These are phyloP conservation scores for Apeira syringaria DNA, from an alignment of 2,888 invertebrate species.

Conservation along the genomic window DNA sequence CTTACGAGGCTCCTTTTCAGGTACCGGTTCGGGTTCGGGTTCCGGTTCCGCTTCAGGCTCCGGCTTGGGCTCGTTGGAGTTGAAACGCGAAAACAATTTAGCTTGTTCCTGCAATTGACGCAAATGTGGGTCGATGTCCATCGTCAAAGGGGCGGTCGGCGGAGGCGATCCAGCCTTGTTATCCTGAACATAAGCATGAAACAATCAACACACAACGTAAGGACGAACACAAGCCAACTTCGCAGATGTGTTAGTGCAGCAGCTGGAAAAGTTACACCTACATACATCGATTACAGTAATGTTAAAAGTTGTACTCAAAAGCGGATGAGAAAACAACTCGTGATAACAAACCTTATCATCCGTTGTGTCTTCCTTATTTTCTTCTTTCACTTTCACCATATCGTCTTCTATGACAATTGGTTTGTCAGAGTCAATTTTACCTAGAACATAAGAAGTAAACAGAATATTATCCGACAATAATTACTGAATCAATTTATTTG, in stretches of 20 bases:
- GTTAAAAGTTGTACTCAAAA: slow-evolving; percentile 5
- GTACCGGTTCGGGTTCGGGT: slow-evolving; percentile 23
- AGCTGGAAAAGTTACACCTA: slow-evolving; percentile 14
- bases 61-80: slow-evolving; percentile 53
- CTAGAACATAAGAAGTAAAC: slow-evolving; percentile 44
- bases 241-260: slow-evolving; percentile 15
- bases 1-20: slow-evolving; percentile 74
- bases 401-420: slow-evolving; percentile 74
- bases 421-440: slow-evolving; percentile 62
- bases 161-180: slow-evolving; percentile 67
- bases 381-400: slow-evolving; percentile 71
- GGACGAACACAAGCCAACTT: slow-evolving; percentile 6
- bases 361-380: slow-evolving; percentile 63
- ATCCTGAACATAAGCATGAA: slow-evolving; percentile 42
- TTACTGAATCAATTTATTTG: no score
- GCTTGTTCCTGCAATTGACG: slow-evolving; percentile 81
- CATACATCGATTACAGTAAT: background rate
- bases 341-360: slow-evolving; percentile 62
- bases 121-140: slow-evolving; percentile 79
- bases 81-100: slow-evolving; percentile 76
- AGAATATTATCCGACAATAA: no score
- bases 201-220: slow-evolving; percentile 13
- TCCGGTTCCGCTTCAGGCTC: slow-evolving; percentile 47
- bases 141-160: slow-evolving; percentile 69
- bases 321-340: slow-evolving; percentile 8